Conservation (phyloP, 2,113 vertebrate species). For the Psammodynastes pulverulentus region DNA sequence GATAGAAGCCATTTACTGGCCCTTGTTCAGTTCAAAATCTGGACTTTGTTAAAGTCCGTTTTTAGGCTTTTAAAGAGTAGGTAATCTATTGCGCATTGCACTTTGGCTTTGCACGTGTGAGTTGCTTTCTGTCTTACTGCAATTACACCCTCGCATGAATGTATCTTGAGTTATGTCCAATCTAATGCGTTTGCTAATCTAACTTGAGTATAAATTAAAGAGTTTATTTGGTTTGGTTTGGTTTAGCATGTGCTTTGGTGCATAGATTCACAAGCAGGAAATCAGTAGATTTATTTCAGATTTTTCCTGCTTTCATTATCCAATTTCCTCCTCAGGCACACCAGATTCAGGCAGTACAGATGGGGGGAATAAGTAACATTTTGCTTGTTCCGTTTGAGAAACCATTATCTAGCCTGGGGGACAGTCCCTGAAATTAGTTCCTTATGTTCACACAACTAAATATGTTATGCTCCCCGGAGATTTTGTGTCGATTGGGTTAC, state of each 20-base stretch:
- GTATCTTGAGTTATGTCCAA: not conserved
- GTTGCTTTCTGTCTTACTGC: not conserved
- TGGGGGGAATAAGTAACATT: not conserved
- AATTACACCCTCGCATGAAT: not conserved
- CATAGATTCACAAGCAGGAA: not conserved
- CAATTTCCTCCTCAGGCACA: constrained; percentile 1
- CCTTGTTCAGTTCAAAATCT: not conserved
- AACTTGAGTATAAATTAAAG: not conserved
- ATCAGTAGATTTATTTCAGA: not conserved
- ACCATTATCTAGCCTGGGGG: not conserved
- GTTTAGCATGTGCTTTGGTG: not conserved
- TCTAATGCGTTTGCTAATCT: not conserved
- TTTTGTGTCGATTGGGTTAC: not conserved
- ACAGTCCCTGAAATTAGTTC: constrained; percentile 1
- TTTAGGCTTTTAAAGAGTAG: not conserved
- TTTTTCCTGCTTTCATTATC: constrained; percentile 17
- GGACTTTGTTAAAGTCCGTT: not conserved
- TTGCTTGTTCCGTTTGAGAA: not conserved
- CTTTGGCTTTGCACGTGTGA: not conserved
- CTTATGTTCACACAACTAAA: not conserved
- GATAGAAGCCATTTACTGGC: not conserved
- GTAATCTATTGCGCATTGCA: not conserved
- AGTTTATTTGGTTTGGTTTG: not conserved
- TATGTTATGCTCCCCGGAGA: not conserved
- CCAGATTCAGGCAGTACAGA: constrained; percentile 9